phyloP scores from a whole-genome alignment of 2,113 vertebrate genomes.

The Lycocorax pyrrhopterus region DNA sequence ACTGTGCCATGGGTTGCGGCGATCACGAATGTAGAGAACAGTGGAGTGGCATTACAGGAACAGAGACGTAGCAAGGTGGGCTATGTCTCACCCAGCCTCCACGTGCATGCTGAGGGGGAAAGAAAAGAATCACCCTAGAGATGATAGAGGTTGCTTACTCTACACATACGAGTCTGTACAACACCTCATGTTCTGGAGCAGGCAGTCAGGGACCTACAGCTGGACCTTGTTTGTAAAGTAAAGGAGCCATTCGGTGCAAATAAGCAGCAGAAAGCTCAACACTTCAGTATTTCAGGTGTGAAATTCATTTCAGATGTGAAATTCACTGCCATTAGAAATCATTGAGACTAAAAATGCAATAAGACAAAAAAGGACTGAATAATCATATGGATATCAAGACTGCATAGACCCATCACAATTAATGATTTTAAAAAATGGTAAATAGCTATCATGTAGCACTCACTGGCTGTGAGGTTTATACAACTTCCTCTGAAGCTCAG shows the following conservation, averaged over 20 bases:
- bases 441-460: neutral
- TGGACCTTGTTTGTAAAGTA: neutral
- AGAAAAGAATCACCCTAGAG: neutral
- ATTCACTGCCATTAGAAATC: neutral
- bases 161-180: rapidly evolving
- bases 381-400: neutral
- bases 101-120: neutral
- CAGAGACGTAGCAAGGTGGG: rapidly evolving
- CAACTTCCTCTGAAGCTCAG: neutral
- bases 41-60: neutral
- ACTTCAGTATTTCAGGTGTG: neutral
- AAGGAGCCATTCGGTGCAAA: neutral
- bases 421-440: neutral
- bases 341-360: neutral
- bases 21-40: neutral
- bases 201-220: neutral
- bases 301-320: neutral
- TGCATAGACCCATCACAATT: neutral
- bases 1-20: neutral
- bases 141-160: rapidly evolving
- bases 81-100: neutral
- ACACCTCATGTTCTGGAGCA: neutral
- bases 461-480: neutral
- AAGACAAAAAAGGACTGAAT: neutral
- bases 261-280: neutral